These are phyloP conservation scores for Bryconaethiops microstoma DNA, from an alignment of 2,797 vertebrate species.

Conservation along the genomic window DNA sequence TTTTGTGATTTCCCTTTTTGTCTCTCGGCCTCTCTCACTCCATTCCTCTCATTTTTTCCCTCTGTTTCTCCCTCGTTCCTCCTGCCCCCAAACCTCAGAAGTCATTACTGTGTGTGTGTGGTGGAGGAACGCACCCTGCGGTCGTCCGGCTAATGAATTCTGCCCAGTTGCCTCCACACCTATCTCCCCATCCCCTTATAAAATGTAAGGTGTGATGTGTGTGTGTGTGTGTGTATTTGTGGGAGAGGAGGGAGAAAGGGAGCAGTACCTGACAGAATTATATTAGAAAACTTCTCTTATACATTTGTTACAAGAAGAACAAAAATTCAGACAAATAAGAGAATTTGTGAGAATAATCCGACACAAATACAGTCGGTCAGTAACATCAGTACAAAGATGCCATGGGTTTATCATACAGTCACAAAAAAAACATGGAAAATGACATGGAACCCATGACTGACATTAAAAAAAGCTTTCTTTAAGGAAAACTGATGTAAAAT, in stretches of 20 bases:
- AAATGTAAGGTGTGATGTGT: slow-evolving; percentile 48
- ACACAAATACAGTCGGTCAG: no score
- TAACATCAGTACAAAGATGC: no score
- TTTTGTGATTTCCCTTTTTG: neutral
- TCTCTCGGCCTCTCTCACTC: slow-evolving; percentile 3
- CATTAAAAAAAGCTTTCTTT: no score
- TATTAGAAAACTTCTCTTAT: neutral
- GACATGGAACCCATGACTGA: no score
- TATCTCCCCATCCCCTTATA: slow-evolving; percentile 49
- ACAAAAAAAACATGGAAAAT: no score
- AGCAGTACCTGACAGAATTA: neutral
- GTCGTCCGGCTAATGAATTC: slow-evolving; percentile 60
- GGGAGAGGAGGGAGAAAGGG: neutral
- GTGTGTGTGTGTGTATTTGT: slow-evolving; percentile 26
- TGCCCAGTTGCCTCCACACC: slow-evolving; percentile 54
- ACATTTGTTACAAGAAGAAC: neutral
- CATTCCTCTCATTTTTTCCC: neutral
- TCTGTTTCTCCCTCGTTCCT: slow-evolving; percentile 27
- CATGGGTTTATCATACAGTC: no score
- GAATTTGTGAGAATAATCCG: neutral
- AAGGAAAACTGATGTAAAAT: no score
- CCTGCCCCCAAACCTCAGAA: slow-evolving; percentile 86
- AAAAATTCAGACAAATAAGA: neutral
- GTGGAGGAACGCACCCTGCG: slow-evolving; percentile 73
- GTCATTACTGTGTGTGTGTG: slow-evolving; percentile 88